Percentiles rank a stretch among this genome's conserved stretches.
Conservation (phyloP, 2,888 invertebrate species). For the Chironomus riparius region DNA sequence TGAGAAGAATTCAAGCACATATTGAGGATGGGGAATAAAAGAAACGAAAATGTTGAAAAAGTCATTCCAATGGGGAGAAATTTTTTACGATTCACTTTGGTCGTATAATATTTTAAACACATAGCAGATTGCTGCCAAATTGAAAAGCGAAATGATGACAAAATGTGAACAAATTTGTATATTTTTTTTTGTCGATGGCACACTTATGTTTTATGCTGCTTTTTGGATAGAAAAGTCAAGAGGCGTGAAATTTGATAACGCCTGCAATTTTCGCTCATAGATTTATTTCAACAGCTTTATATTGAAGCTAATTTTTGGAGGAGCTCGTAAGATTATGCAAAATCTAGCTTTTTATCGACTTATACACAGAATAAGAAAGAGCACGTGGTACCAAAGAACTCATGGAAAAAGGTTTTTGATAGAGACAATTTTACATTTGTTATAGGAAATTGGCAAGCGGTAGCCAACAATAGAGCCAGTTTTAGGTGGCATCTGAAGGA, state of each 20-base stretch:
- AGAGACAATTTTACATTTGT: too few species aligned
- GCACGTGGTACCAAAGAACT: too few species aligned
- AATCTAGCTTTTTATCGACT: too few species aligned
- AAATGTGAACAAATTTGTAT: not conserved
- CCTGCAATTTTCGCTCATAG: not conserved
- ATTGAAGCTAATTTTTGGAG: too few species aligned
- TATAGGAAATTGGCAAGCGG: too few species aligned
- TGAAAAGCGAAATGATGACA: not conserved
- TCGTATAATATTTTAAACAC: not conserved
- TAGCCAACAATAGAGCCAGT: too few species aligned
- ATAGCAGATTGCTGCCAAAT: not conserved
- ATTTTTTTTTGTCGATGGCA: not conserved
- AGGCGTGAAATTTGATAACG: slow-evolving; percentile 9
- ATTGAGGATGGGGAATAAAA: not conserved
- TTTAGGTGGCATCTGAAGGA: too few species aligned
- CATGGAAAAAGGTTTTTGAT: too few species aligned
- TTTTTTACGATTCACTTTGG: not conserved
- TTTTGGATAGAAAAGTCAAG: not conserved
- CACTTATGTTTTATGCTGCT: not conserved
- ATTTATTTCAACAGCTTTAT: not conserved
- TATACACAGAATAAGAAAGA: too few species aligned
- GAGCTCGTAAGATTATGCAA: too few species aligned
- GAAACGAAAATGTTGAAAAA: not conserved
- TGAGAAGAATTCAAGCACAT: not conserved
- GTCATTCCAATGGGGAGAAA: not conserved